phyloP scores from a whole-genome alignment of 2,113 vertebrate species.

The Dipodomys merriami region DNA sequence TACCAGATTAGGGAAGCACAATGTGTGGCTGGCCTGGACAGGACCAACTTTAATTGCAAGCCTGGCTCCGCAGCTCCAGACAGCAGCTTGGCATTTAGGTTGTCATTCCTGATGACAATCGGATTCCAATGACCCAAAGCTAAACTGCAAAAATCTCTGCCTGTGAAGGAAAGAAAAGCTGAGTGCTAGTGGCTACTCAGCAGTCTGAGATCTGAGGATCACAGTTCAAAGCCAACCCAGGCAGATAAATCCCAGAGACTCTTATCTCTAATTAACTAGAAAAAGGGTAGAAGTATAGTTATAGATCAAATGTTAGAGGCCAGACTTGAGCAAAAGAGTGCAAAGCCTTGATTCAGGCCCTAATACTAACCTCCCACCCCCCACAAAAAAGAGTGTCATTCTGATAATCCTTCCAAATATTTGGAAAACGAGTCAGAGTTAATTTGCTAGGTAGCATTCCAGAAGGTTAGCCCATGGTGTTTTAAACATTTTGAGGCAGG shows the following conservation, averaged over 20 bases:
- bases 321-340: no score
- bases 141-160: not conserved
- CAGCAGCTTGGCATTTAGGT: rapidly evolving
- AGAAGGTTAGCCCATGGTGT: rapidly evolving
- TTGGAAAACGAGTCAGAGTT: not conserved
- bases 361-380: no score
- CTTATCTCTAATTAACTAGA: no score
- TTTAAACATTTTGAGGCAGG: not conserved
- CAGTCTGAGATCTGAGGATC: no score
- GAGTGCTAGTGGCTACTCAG: no score
- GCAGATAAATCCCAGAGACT: no score
- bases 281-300: no score
- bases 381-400: not conserved
- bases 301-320: no score
- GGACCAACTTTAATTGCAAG: rapidly evolving
- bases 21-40: not conserved
- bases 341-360: no score
- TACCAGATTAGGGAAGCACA: not conserved
- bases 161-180: not conserved
- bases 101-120: not conserved
- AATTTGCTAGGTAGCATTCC: not conserved
- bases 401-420: not conserved
- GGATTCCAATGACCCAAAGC: not conserved
- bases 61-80: not conserved
- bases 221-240: no score